Evolutionary conservation across 2,797 vertebrate species (phyloP), one percentile per base, ranked within the genome.

Genomic region (Fistularia tabacaria): DNA sequence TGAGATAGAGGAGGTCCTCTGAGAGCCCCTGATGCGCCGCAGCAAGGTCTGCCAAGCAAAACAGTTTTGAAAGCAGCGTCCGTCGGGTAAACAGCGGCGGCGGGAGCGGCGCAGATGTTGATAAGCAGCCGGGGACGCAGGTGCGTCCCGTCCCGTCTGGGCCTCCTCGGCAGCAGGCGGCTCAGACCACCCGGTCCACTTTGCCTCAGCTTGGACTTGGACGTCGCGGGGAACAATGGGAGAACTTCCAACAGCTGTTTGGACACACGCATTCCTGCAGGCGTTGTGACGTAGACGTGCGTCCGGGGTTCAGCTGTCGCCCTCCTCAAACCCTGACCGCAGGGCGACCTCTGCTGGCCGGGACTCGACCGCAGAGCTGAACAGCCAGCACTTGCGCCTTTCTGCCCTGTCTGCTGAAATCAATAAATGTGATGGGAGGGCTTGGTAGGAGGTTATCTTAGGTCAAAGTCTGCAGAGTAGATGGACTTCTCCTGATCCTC

Each of bases 311-410:
- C 25, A 25, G 25, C 2, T 25, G 2, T 25, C 11, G 9, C 36
- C 5, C 38, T 9, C 44, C 14, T 57, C 25, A 41, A 74, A 62
- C 15, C 41, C 12, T 83, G 77, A 66, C 14, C 51, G 65, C 51
- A 57, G 47, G 72, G 78, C 58, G 76, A 45, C 86, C 80, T 87
- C 88, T 84, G 39, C 66, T 85, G 85, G 83, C 56, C 0, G 8
- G 41, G 11, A 10, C 7, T 1, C 41, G 54, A 38, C 46, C 10
- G 57, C 53, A 78, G 73, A 79, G 25, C 25, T 5, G 5, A 25
- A 25, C 25, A 25, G 2, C 25, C 25, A 5, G 25, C 25, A 11
- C 9, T 38, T 7, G 13, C 12, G 8, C 5, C 14, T 47, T 15
- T 8, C 36, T 6, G 9, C 10, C 46, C 10, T 36, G 10, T 36